Base-by-base conservation (phyloP, 2,888 invertebrate genomes). In the Ashinkailepas kermadecensis region DNA sequence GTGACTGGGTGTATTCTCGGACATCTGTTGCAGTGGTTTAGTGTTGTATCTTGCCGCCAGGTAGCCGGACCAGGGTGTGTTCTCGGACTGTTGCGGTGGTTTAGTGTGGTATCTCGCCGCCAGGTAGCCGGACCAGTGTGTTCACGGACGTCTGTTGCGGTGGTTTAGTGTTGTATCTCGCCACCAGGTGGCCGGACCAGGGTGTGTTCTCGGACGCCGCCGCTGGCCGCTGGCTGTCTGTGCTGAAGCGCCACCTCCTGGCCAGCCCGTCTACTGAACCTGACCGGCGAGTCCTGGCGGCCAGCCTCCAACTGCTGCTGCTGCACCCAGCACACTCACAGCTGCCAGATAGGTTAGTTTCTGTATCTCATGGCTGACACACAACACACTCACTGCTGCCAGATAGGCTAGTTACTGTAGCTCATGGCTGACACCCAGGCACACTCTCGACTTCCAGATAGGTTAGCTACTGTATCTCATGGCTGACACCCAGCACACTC, bases 251-350 rank as follows among this genome's bases (percentile, higher is more conserved):
- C 94, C 95, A 85, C 90, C 95, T 21, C 89, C 97, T 85, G 94
- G 96, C 81, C 95, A 95, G 15, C 93, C 95, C 25, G 95, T 95
- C 0, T 93, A 97, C 85, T 88, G 97, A 81, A 95, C 95, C 0
- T 88, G 91, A 81, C 94, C 95, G 86, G 83, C 83, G 74, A 85
- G 86, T n/a, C 85, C 85, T 59, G 88, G 88, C 81, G 90, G 96
- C 78, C 95, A 96, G 0, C 93, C 94, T 85, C 92, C 93, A 21
- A 90, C 97, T 58, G 94, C 95, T 87, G 95, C 96, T 87, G 97
- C 97, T 97, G 96, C 97, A 85, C 93, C 95, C 86, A 90, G 96
- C 64, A 96, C 96, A 4, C 92, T 94, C 21, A 96, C 97, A 87
- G 94, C 94, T 0, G 96, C 96, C 88, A 94, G 94, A 0, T 95